phyloP scores from a whole-genome alignment of 2,888 invertebrate genomes.

The Stenolophus ochropezus region DNA sequence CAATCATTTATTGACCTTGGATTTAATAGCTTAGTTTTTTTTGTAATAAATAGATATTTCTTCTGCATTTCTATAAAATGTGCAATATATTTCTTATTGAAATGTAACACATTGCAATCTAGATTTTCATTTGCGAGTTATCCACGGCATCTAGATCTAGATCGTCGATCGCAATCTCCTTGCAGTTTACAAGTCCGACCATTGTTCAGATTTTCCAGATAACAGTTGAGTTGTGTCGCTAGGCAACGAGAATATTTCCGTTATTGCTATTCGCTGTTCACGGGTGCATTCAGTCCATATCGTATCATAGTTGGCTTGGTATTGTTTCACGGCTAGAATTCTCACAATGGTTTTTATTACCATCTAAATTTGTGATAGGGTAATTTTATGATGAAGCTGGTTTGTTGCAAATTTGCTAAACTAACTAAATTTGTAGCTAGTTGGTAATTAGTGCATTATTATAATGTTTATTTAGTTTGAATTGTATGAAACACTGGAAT shows the following conservation, averaged over 20 bases:
- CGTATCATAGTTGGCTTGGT: background rate
- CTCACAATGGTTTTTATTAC: background rate
- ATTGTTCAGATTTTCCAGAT: slow-evolving; percentile 6
- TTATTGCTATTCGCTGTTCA: slow-evolving; percentile 5
- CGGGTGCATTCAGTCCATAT: slow-evolving; percentile 20
- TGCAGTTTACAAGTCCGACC: background rate
- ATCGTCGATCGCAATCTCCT: background rate
- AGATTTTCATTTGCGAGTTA: background rate
- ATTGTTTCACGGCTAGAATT: background rate
- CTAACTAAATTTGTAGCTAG: slow-evolving; percentile 10
- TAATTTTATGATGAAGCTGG: slow-evolving; percentile 22
- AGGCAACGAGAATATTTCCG: slow-evolving; percentile 18
- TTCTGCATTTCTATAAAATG: background rate
- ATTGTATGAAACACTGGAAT: too few species aligned
- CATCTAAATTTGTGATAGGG: slow-evolving; percentile 4
- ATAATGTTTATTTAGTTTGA: too few species aligned
- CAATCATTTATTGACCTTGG: too few species aligned
- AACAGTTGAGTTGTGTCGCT: background rate
- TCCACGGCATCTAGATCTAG: background rate
- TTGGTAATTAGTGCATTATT: too few species aligned
- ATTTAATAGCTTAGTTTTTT: too few species aligned
- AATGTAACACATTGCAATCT: background rate
- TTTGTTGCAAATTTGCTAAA: slow-evolving; percentile 28
- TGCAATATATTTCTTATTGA: background rate
- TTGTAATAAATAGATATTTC: too few species aligned